Evolutionary conservation across 2,797 vertebrate genomes (phyloP).

Genomic region (Percopsis omiscomaycus): DNA sequence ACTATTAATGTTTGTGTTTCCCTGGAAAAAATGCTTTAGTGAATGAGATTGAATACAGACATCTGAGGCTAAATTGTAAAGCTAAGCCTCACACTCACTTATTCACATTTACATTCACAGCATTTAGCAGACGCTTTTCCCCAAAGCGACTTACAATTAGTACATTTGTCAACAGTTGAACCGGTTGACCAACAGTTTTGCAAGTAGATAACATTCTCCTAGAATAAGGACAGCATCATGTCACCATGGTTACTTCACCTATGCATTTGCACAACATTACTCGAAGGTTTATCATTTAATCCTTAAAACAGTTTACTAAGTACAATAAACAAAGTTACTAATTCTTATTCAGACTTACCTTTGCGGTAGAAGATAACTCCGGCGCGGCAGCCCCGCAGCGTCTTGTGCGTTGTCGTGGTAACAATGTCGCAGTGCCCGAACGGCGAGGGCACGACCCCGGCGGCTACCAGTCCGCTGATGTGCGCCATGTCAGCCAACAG

Average conservation of each 20-base stretch:
- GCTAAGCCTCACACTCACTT: too few species aligned
- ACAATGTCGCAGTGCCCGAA: constrained; percentile 91
- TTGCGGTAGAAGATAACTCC: constrained; percentile 95
- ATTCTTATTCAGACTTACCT: constrained; percentile 71
- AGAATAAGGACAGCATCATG: too few species aligned
- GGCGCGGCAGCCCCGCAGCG: constrained; percentile 91
- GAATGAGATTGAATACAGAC: neutral
- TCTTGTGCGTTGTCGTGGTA: constrained; percentile 96
- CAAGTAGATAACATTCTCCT: too few species aligned
- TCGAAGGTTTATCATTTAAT: too few species aligned
- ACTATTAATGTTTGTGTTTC: neutral
- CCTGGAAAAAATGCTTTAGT: neutral
- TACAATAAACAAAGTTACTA: too few species aligned
- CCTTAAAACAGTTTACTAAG: too few species aligned
- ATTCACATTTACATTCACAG: neutral
- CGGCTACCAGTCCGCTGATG: constrained; percentile 93
- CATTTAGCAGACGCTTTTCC: too few species aligned
- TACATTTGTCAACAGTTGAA: too few species aligned
- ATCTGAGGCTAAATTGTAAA: neutral
- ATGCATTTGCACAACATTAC: too few species aligned
- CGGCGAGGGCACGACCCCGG: constrained; percentile 88
- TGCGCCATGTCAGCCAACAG: constrained; percentile 98
- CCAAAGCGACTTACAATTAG: too few species aligned
- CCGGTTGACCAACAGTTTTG: too few species aligned
- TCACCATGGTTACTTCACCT: too few species aligned